Conservation (phyloP, 2,797 vertebrate species). For the Sternotherus odoratus region DNA sequence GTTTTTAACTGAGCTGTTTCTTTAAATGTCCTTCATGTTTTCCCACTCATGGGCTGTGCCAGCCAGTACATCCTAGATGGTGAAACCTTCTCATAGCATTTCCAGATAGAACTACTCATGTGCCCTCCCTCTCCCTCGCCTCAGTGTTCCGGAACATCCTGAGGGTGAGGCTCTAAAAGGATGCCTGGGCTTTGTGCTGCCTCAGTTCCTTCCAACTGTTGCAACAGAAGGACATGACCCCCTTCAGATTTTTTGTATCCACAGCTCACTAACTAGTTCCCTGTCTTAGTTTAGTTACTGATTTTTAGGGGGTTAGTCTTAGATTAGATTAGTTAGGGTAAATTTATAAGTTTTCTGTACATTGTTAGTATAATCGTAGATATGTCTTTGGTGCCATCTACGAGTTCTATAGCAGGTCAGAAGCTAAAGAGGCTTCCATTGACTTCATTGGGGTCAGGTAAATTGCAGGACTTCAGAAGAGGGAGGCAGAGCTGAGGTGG, state of each 20-base stretch:
- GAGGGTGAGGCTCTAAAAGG: background rate
- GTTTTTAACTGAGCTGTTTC: background rate
- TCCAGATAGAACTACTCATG: background rate
- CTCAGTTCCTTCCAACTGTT: background rate
- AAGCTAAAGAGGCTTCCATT: background rate
- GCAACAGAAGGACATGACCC: background rate
- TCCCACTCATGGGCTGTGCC: background rate
- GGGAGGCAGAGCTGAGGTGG: background rate
- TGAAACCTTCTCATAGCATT: background rate
- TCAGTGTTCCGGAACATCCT: background rate
- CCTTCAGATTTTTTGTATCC: background rate
- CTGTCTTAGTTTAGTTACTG: background rate
- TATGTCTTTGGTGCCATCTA: background rate
- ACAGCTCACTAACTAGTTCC: background rate
- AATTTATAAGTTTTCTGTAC: background rate
- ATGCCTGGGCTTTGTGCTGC: background rate
- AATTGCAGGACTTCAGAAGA: background rate
- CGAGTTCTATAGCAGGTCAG: background rate
- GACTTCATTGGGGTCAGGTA: background rate
- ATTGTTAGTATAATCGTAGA: background rate
- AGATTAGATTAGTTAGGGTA: background rate
- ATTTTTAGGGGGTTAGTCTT: background rate
- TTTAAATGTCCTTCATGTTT: background rate
- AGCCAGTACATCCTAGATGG: background rate
- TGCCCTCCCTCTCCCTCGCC: background rate